Percentiles rank a stretch among this genome's conserved stretches.
These are phyloP conservation scores for Luffia ferchaultella DNA, from an alignment of 2,888 invertebrate species.

Conservation along the genomic window DNA sequence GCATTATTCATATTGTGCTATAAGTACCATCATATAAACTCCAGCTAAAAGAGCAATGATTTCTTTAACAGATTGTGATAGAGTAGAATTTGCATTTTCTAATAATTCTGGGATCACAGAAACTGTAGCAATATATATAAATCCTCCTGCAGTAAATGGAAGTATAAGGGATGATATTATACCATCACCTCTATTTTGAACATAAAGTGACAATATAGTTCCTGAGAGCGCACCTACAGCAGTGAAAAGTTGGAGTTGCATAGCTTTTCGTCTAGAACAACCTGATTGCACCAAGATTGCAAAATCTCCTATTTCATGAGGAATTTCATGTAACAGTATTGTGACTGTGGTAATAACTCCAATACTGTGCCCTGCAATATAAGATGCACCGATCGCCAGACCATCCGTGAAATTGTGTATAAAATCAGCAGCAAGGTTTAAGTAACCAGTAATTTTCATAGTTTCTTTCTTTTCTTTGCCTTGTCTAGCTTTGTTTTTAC, in stretches of 20 bases:
- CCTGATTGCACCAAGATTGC: slow-evolving; percentile 98
- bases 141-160: slow-evolving; percentile 99
- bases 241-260: slow-evolving; percentile 92
- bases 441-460: slow-evolving; percentile 75
- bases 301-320: slow-evolving; percentile 99
- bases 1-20: slow-evolving; percentile 76
- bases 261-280: slow-evolving; percentile 92
- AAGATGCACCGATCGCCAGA: slow-evolving; percentile 97
- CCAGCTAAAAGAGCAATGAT: slow-evolving; percentile 88
- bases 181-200: slow-evolving; percentile 76
- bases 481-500: slow-evolving; percentile 39
- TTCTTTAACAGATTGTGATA: slow-evolving; percentile 91
- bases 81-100: slow-evolving; percentile 82
- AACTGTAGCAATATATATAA: slow-evolving; percentile 99
- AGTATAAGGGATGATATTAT: slow-evolving; percentile 87
- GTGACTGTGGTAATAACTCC: slow-evolving; percentile 94
- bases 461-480: slow-evolving; percentile 40
- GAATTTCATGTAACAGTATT: slow-evolving; percentile 97
- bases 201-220: slow-evolving; percentile 85
- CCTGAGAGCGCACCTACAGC: slow-evolving; percentile 95
- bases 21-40: slow-evolving; percentile 95
- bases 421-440: slow-evolving; percentile 98
- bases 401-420: slow-evolving; percentile 99
- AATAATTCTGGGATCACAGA: slow-evolving; percentile 98
- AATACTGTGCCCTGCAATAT: slow-evolving; percentile 87